Conservation (phyloP, 2,888 invertebrate species). For the Aphidoletes aphidimyza region DNA sequence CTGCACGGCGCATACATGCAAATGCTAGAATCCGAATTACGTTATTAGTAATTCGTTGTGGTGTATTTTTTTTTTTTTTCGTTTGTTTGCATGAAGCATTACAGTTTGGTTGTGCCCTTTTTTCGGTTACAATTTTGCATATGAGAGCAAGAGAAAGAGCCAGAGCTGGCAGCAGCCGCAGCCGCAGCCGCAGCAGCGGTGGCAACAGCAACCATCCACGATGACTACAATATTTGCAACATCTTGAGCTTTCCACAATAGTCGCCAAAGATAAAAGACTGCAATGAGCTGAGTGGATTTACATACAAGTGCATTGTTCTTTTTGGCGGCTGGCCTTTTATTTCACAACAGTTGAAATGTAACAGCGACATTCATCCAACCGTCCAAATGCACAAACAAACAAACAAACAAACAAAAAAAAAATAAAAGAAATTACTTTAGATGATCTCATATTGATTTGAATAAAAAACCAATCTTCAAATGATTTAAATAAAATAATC, state of each 20-base stretch:
- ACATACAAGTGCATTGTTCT: constrained; percentile 49
- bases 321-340: constrained; percentile 13
- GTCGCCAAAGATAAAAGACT: constrained; percentile 10
- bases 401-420: not conserved
- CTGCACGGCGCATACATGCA: constrained; percentile 39
- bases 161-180: too few relatives aligned
- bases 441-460: not conserved
- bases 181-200: too few relatives aligned
- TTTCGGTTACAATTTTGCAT: not conserved
- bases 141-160: not conserved
- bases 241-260: not conserved
- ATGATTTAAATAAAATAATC: constrained; percentile 23
- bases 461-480: too few relatives aligned
- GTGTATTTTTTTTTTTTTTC: not conserved
- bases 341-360: not conserved
- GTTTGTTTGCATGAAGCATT: constrained; percentile 15
- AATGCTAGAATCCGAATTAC: constrained; percentile 35
- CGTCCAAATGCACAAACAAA: too few relatives aligned
- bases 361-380: too few relatives aligned
- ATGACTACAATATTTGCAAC: not conserved
- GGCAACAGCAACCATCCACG: too few relatives aligned
- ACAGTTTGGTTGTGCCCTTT: not conserved
- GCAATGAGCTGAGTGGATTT: not conserved
- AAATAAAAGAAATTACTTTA: not conserved
- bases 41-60: constrained; percentile 5